Evolutionary conservation across 2,888 invertebrate species (phyloP).

Genomic region (Hypolimnas misippus): DNA sequence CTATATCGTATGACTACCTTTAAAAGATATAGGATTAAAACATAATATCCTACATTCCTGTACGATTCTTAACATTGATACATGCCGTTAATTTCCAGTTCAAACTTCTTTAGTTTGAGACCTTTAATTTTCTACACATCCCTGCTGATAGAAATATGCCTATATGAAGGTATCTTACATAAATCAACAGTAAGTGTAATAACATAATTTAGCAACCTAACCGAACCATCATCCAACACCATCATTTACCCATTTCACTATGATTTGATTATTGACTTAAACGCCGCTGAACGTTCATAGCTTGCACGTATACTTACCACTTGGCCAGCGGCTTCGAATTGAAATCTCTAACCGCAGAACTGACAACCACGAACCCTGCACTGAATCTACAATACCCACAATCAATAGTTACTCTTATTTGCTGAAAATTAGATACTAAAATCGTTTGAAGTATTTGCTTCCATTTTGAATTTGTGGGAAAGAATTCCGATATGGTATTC

Average conservation of each 20-base stretch:
- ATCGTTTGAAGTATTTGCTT: background rate
- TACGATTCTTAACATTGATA: no score
- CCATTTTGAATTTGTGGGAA: background rate
- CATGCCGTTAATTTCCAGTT: background rate
- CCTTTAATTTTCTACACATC: no score
- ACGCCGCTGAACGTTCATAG: conserved; percentile 12
- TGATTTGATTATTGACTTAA: background rate
- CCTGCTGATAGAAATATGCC: no score
- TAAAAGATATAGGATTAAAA: no score
- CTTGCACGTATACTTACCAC: conserved; percentile 12
- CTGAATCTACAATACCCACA: background rate
- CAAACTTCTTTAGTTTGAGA: no score
- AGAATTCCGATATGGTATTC: conserved; percentile 10
- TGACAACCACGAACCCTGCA: background rate
- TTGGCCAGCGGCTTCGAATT: conserved; percentile 34
- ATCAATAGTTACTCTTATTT: conserved; percentile 1
- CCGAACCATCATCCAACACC: background rate
- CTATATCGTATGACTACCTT: no score
- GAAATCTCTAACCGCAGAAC: conserved; percentile 41
- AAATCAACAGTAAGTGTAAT: background rate
- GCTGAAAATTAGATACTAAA: background rate
- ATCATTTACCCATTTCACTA: conserved; percentile 9
- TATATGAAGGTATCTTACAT: no score
- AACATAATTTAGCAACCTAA: background rate
- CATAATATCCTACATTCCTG: no score